phyloP scores from a whole-genome alignment of 2,888 invertebrate genomes.

The Epirrita christyi region DNA sequence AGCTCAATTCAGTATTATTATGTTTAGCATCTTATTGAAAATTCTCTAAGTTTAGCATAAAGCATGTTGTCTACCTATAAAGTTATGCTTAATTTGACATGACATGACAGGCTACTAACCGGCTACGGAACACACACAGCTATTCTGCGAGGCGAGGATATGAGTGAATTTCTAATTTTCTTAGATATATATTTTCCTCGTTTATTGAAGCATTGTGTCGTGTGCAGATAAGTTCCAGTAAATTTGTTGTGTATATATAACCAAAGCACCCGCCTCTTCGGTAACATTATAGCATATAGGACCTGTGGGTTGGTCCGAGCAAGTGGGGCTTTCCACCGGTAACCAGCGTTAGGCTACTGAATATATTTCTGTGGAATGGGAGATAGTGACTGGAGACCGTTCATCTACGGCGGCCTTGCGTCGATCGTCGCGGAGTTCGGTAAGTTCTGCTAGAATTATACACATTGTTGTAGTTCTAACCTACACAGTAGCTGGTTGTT shows the following conservation, averaged over 20 bases:
- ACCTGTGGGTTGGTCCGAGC: neutral
- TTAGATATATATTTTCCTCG: neutral
- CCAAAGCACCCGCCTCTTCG: neutral
- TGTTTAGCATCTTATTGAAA: too few relatives aligned
- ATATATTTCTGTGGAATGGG: conserved; percentile 85
- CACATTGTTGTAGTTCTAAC: conserved; percentile 23
- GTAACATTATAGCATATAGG: neutral
- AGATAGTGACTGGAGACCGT: conserved; percentile 95
- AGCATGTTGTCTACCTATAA: too few relatives aligned
- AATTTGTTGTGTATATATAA: neutral
- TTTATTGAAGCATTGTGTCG: neutral
- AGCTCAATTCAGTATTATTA: too few relatives aligned
- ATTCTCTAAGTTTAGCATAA: too few relatives aligned
- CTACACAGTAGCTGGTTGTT: too few relatives aligned
- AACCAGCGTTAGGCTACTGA: conserved; percentile 30
- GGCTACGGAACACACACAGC: neutral
- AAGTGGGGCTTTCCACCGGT: conserved; percentile 22
- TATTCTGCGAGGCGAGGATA: too few relatives aligned
- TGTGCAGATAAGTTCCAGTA: neutral
- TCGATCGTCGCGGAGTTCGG: conserved; percentile 97
- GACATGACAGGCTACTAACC: neutral
- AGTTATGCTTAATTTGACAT: too few relatives aligned
- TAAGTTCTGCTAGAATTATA: conserved; percentile 67
- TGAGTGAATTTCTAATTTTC: neutral
- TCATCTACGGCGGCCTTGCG: conserved; percentile 96